phyloP scores from a whole-genome alignment of 2,888 invertebrate species.

The Octonoba sinensis region DNA sequence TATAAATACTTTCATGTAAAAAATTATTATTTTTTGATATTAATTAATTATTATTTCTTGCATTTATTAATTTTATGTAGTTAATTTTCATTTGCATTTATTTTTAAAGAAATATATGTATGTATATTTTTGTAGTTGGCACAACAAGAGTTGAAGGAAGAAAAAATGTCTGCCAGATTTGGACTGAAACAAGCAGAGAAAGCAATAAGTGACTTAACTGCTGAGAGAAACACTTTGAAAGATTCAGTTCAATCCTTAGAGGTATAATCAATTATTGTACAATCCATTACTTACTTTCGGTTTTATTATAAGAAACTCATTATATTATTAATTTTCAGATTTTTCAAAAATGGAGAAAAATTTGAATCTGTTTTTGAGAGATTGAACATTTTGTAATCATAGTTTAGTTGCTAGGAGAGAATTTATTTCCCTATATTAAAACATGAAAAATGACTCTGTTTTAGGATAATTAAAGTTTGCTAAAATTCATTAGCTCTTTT shows the following conservation, averaged over 20 bases:
- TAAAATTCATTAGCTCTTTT: too few relatives aligned
- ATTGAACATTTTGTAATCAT: too few relatives aligned
- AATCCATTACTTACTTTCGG: too few relatives aligned
- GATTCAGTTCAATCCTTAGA: constrained; percentile 14
- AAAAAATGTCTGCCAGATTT: constrained; percentile 4
- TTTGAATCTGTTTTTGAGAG: too few relatives aligned
- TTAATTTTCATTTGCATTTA: neutral
- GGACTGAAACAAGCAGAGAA: constrained; percentile 11
- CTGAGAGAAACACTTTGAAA: neutral
- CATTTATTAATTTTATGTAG: neutral
- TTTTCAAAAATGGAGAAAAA: too few relatives aligned
- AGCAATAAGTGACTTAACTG: neutral
- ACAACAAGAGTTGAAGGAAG: constrained; percentile 34
- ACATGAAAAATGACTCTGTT: too few relatives aligned
- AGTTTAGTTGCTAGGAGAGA: too few relatives aligned
- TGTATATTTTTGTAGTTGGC: constrained; percentile 10
- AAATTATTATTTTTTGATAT: too few relatives aligned
- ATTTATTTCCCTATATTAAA: too few relatives aligned
- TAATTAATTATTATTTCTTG: too few relatives aligned
- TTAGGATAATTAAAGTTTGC: too few relatives aligned
- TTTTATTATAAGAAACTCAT: neutral
- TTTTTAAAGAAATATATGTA: neutral
- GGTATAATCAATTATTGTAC: constrained; percentile 1
- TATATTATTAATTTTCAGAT: neutral
- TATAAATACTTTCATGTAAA: too few relatives aligned